Base-by-base conservation (phyloP, 30 jellyfish, hydroid and myxozoan genomes). In the Nemopilema nomurai region DNA sequence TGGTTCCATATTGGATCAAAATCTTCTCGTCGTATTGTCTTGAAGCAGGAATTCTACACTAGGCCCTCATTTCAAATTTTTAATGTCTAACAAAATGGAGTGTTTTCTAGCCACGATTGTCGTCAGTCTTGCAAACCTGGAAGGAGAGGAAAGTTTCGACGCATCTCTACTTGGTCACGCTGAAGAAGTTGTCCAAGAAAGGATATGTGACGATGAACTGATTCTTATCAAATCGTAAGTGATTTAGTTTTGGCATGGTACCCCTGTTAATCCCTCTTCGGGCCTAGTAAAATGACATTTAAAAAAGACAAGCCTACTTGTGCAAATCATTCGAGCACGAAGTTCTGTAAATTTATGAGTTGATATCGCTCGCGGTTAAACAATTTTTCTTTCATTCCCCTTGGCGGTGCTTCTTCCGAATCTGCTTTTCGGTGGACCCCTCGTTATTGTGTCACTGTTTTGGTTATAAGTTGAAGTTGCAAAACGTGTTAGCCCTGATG, bases 141-240 rank as follows among this genome's bases (percentile, higher is more conserved):
- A 96, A 80, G 99, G 99, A 9, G 99, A 91, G 51, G 99, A 96
- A 67, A 91, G 98, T 57, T 96, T 79, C 86, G 98, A 91, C 88
- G 97, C 98, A 8, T 81, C 99, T 23, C 72, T 82, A 68, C 97
- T 96, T 63, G 99, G 99, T 49, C 97, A 91, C 28, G 98, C 99
- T 0, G 99, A 87, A 1, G 98, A 91, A 66, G 97, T 96, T 33
- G 92, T 80, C 0, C 99, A 96, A 81, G 98, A 90, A 32, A 66
- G 99, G 30, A 85, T 96, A 21, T 96, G 98, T 70, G 99, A 96
- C 81, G 98, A 96, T 81, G 99, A 96, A 79, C 96, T 96, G 30
- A 71, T 96, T 8, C 85, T 96, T 30, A 91, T 96, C 49, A 94
- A 90, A 78, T 66, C 95, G 99, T 94, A 68, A 24, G 96, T 28